A percentile compares a stretch with the other conserved stretches of the same genome.
phyloP scores from a whole-genome alignment of 30 jellyfish, hydroid and myxozoan genomes.

The Chrysaora quinquecirrha region DNA sequence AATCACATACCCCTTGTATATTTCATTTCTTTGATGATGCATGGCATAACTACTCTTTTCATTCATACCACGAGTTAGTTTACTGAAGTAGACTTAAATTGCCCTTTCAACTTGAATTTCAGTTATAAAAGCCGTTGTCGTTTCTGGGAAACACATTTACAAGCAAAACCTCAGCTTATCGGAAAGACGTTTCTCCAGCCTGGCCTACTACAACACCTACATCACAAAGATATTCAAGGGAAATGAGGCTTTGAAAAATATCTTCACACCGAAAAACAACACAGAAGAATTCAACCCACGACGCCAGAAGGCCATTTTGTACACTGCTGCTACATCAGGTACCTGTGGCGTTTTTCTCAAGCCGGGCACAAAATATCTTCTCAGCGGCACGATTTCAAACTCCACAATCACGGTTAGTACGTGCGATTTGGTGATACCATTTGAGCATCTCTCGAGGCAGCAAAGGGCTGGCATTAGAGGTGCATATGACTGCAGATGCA shows the following conservation, averaged over 20 bases:
- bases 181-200: conserved; percentile 22
- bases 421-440: conserved; percentile 66
- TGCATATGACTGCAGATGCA: conserved; percentile 81
- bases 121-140: conserved; percentile 60
- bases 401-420: conserved; percentile 34
- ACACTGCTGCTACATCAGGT: conserved; percentile 46
- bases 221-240: conserved; percentile 60
- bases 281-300: conserved; percentile 35
- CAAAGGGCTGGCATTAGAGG: conserved; percentile 71
- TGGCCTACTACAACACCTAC: conserved; percentile 49
- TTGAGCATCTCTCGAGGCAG: conserved; percentile 53
- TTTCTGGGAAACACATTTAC: conserved; percentile 31
- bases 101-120: no score
- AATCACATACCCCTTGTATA: no score
- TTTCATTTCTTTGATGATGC: no score
- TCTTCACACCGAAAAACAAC: conserved; percentile 27
- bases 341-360: conserved; percentile 69
- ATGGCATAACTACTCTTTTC: no score
- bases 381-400: conserved; percentile 47
- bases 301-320: conserved; percentile 51
- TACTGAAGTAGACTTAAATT: no score
- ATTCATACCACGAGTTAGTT: no score
- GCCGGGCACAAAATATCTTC: conserved; percentile 59
- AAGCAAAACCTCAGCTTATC: conserved; percentile 37
- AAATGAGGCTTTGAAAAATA: conserved; percentile 10